phyloP scores from a whole-genome alignment of 1,140 invertebrate genomes.

The roundworm (Caenorhabditis elegans) region WBcel235 BX284602.5:5803501-5804000 shows the following conservation, averaged over 20 bases:
- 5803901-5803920: background rate
- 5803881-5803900: background rate
- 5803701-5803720: background rate
- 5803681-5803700: no score
- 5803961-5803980: background rate
- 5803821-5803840: background rate
- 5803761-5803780: conserved; percentile 7
- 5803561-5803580: background rate
- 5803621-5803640: no score
- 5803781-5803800: background rate
- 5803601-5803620: background rate
- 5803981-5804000: background rate
- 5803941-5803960: conserved; percentile 6
- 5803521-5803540: background rate
- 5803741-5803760: conserved; percentile 17
- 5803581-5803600: background rate
- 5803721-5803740: background rate
- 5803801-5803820: conserved; percentile 8
- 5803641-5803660: no score
- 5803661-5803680: no score
- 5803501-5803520: background rate
- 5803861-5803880: background rate
- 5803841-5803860: background rate
- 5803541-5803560: background rate
- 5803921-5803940: background rate